Percentiles rank a stretch among this genome's conserved stretches.
Conservation (phyloP, 2,888 invertebrate species). For the Dryobota labecula region DNA sequence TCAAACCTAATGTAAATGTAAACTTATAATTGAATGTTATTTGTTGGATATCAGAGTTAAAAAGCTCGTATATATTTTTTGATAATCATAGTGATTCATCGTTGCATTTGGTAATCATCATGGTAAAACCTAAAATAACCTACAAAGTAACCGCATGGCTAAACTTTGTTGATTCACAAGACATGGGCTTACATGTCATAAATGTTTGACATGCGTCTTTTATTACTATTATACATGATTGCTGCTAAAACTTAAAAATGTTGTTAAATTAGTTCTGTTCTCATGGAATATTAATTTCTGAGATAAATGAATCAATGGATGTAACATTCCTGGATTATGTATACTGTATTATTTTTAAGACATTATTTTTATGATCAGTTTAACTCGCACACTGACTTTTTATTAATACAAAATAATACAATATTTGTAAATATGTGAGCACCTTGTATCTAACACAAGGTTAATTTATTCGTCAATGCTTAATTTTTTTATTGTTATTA, state of each 20-base stretch:
- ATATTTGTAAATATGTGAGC: too few relatives aligned
- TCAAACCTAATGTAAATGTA: background rate
- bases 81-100: conserved; percentile 88
- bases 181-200: background rate
- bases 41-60: conserved; percentile 85
- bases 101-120: conserved; percentile 89
- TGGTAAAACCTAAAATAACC: conserved; percentile 52
- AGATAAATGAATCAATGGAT: background rate
- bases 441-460: too few relatives aligned
- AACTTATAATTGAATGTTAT: background rate
- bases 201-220: background rate
- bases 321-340: background rate
- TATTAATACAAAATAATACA: too few relatives aligned
- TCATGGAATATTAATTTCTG: too few relatives aligned
- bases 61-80: conserved; percentile 89
- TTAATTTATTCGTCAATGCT: too few relatives aligned
- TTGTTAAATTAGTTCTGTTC: background rate
- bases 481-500: too few relatives aligned
- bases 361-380: too few relatives aligned
- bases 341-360: too few relatives aligned
- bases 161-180: background rate
- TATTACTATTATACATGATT: background rate
- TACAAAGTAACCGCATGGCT: background rate
- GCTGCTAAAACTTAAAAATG: background rate
- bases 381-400: too few relatives aligned